Conservation (phyloP, 1,140 invertebrate genomes). For the Heliconius nattereri region DNA sequence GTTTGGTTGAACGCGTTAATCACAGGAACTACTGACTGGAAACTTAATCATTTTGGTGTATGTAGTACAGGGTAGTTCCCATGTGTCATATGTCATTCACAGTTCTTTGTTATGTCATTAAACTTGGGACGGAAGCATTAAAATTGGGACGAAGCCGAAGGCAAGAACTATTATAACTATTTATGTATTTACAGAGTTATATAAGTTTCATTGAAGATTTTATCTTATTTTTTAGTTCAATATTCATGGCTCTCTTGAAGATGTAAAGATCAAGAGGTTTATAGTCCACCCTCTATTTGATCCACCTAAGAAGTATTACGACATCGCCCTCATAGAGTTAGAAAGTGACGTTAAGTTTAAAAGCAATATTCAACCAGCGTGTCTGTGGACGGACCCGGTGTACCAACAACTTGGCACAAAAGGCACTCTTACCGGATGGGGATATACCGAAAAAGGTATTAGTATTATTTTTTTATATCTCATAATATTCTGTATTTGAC, state of each 20-base stretch:
- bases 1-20: too few species aligned
- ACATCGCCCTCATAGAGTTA: conserved; percentile 49
- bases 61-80: too few species aligned
- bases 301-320: conserved; percentile 44
- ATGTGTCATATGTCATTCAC: too few species aligned
- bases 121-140: too few species aligned
- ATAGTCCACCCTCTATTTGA: conserved; percentile 42
- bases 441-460: conserved; percentile 51
- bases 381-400: conserved; percentile 75
- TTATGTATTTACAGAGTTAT: too few species aligned
- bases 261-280: conserved; percentile 40
- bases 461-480: conserved; percentile 15
- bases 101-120: too few species aligned
- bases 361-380: conserved; percentile 41
- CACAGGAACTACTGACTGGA: too few species aligned
- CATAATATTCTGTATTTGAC: too few species aligned
- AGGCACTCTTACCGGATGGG: conserved; percentile 55
- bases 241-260: conserved; percentile 23
- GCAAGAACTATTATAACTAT: too few species aligned
- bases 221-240: conserved; percentile 31
- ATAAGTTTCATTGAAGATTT: too few species aligned
- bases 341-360: conserved; percentile 33
- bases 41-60: too few species aligned
- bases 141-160: too few species aligned
- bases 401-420: conserved; percentile 38